Percentiles rank a stretch among this genome's conserved stretches.
phyloP scores from a whole-genome alignment of 2,888 invertebrate species.

The Nemotelus pantherinus region DNA sequence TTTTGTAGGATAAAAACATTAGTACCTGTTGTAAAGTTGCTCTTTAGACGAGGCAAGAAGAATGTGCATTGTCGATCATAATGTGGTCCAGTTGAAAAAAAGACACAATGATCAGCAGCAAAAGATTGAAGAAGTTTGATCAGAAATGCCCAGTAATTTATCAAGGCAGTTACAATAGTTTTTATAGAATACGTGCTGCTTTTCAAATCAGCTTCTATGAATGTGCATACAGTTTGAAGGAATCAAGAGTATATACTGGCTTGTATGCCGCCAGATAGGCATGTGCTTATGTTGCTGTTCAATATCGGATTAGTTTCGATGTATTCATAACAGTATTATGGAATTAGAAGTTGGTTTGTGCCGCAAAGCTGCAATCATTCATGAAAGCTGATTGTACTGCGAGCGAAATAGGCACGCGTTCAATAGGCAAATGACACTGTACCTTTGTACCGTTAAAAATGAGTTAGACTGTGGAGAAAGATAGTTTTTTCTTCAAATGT shows the following conservation, averaged over 20 bases:
- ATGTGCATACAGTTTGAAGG: background rate
- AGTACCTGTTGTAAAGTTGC: slow-evolving; percentile 29
- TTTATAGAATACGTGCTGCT: slow-evolving; percentile 30
- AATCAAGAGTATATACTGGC: slow-evolving; percentile 10
- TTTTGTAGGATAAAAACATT: slow-evolving; percentile 38
- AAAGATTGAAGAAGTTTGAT: slow-evolving; percentile 15
- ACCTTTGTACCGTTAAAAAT: slow-evolving; percentile 3
- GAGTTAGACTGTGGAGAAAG: background rate
- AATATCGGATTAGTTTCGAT: slow-evolving; percentile 30
- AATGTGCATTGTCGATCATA: slow-evolving; percentile 41
- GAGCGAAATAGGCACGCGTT: slow-evolving; percentile 4
- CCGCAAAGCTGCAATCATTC: slow-evolving; percentile 18
- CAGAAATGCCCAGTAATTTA: slow-evolving; percentile 32
- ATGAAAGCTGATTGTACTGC: slow-evolving; percentile 5
- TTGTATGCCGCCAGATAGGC: no score
- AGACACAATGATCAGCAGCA: background rate
- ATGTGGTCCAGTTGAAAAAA: background rate
- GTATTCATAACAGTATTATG: slow-evolving; percentile 13
- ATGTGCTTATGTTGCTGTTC: background rate
- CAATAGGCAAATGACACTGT: slow-evolving; percentile 7
- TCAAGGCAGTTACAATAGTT: slow-evolving; percentile 44
- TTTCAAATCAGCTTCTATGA: slow-evolving; percentile 16
- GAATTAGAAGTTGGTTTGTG: slow-evolving; percentile 14
- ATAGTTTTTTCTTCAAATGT: no score
- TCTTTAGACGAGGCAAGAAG: slow-evolving; percentile 27